Conservation (phyloP, 2,113 vertebrate species). For the human (Homo sapiens) region GRCh38 chr11:100305001-100305500, state of each 20-base stretch:
- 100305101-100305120: background rate
- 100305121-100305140: background rate
- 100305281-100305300: background rate
- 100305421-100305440: background rate
- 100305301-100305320: background rate
- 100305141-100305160: background rate
- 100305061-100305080: background rate
- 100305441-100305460: background rate
- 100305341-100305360: background rate
- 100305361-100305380: background rate
- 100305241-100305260: background rate
- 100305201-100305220: background rate
- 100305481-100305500: background rate
- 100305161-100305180: background rate
- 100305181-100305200: background rate
- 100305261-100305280: background rate
- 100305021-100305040: background rate
- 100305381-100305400: background rate
- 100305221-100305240: background rate
- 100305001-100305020: background rate
- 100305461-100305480: background rate
- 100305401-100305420: background rate
- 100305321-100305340: background rate
- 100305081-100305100: background rate
- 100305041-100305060: background rate